Percentiles rank a stretch among this genome's conserved stretches.
phyloP scores from a whole-genome alignment of 1,140 invertebrate species.

The Cardiocondyla obscurior region DNA sequence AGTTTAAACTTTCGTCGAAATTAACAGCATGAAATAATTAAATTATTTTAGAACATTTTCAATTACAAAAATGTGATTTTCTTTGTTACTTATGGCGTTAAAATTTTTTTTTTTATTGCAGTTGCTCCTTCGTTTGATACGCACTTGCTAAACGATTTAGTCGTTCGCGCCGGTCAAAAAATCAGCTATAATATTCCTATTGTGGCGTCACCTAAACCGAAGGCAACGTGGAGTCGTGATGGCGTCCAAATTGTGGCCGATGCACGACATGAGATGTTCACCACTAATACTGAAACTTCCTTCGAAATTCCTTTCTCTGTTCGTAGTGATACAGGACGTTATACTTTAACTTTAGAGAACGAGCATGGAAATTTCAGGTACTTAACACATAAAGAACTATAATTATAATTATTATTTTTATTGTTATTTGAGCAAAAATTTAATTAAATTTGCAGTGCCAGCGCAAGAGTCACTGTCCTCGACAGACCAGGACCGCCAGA shows the following conservation, averaged over 20 bases:
- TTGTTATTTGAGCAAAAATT: neutral
- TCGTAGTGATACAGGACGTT: constrained; percentile 92
- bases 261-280: constrained; percentile 83
- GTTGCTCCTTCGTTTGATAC: constrained; percentile 94
- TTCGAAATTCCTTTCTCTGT: constrained; percentile 95
- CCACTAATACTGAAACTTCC: constrained; percentile 89
- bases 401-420: too few relatives aligned
- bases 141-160: constrained; percentile 92
- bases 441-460: constrained; percentile 85
- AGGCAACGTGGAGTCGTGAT: constrained; percentile 95
- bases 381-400: neutral
- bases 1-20: constrained; percentile 51
- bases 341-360: constrained; percentile 93
- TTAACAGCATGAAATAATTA: neutral
- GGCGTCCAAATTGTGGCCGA: constrained; percentile 88
- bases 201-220: constrained; percentile 91
- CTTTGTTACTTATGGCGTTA: too few relatives aligned
- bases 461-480: constrained; percentile 94
- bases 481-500: constrained; percentile 95
- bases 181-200: constrained; percentile 95
- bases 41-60: neutral
- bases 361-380: constrained; percentile 89
- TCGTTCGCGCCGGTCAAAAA: constrained; percentile 94
- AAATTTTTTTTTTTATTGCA: constrained; percentile 72
- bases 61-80: constrained; percentile 37